Percentiles rank a stretch among this genome's conserved stretches.
Conservation (phyloP, 1,140 invertebrate genomes). For the Vollenhovia emeryi region DNA sequence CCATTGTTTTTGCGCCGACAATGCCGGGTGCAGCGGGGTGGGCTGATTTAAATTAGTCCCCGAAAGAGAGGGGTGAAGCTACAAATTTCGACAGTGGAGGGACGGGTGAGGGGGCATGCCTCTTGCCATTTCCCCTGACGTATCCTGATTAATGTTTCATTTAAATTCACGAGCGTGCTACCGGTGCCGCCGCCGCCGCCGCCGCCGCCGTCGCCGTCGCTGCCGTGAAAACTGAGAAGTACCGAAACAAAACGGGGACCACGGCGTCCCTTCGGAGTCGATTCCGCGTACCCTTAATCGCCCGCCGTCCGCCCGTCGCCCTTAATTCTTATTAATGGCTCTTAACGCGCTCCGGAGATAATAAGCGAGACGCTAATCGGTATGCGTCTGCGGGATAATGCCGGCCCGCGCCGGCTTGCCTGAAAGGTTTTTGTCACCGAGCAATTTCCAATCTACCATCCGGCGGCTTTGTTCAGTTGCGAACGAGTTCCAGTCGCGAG, state of each 20-base stretch:
- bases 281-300: conserved; percentile 38
- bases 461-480: not conserved
- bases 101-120: not conserved
- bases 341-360: conserved; percentile 23
- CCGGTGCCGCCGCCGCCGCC: not conserved
- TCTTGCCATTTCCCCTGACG: conserved; percentile 64
- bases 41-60: conserved; percentile 64
- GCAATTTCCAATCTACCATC: not conserved
- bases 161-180: conserved; percentile 61
- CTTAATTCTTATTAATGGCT: conserved; percentile 61
- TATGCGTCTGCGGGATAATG: not conserved
- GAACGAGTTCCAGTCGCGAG: not conserved
- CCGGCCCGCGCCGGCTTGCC: not conserved
- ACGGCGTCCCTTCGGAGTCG: conserved; percentile 35
- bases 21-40: conserved; percentile 42
- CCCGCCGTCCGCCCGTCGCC: conserved; percentile 1
- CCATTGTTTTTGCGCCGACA: conserved; percentile 63
- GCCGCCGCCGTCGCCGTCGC: not conserved
- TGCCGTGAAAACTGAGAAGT: conserved; percentile 1
- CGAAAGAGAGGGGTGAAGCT: conserved; percentile 61
- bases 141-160: conserved; percentile 70
- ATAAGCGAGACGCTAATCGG: conserved; percentile 24
- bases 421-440: not conserved
- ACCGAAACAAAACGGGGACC: conserved; percentile 29
- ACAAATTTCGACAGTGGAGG: conserved; percentile 42